Evolutionary conservation across 1,140 invertebrate species (phyloP), one percentile per base, ranked within the genome.

Genomic region (Drosophila neocordata): DNA sequence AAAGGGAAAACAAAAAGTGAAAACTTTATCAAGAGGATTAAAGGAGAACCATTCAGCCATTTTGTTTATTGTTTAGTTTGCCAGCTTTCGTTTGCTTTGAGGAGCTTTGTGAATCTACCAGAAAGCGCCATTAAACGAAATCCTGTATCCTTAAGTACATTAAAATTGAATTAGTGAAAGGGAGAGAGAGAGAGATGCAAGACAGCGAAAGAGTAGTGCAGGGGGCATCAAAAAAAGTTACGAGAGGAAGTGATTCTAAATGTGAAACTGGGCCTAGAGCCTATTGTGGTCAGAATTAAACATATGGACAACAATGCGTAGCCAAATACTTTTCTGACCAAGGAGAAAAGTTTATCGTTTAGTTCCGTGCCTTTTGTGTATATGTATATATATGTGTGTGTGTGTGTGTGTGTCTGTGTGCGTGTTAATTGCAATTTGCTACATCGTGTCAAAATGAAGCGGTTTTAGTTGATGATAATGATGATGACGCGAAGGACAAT

Each of bases 141-240:
- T 41, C 56, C 31, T 35, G 56, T 15, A 27, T 27, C 38, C 38
- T 62, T 65, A 67, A 80, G 65, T 85, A 67, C 56, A 79, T 84
- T 77, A 69, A 70, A 77, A 84, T 85, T 69, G 60, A 84, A 83
- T 83, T 84, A 83, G 76, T 67, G 31, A 15, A 34, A 48, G 44
- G 58, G 37, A 53, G 55, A 34, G 35, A 15, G 34, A 24, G n/a
- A n/a, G 59, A 64, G 67, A 52, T 51, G 15, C 5, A 55, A 13
- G 1, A 6, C 13, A 27, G 8, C 3, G 20, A 24, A 41, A 52
- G 48, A 59, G 24, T 24, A 24, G 2, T 24, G 4, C 24, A 24
- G 24, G 24, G 4, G 2, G 24, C 1, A 24, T 2, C 2, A 48
- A 51, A 0, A 1, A 6, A 15, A 65, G 63, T 34, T 31, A 31